A percentile compares a stretch with the other conserved stretches of the same genome.
Conservation (phyloP, 2,888 invertebrate genomes). For the Ichneumoninae sp. region DNA sequence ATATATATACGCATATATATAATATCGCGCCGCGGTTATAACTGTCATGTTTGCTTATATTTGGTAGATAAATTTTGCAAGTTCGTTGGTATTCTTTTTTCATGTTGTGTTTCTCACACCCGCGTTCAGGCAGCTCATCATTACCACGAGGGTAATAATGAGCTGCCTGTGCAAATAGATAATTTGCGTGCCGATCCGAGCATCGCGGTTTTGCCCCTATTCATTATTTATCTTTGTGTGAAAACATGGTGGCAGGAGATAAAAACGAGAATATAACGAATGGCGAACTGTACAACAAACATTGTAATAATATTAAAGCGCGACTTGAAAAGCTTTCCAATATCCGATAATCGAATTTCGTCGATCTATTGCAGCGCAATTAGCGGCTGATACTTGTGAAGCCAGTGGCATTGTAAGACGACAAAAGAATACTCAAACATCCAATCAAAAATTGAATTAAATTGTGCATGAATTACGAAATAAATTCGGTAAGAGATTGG, state of each 20-base stretch:
- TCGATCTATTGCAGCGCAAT: constrained; percentile 11
- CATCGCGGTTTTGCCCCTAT: not conserved
- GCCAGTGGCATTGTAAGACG: not conserved
- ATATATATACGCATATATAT: not conserved
- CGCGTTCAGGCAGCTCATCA: not conserved
- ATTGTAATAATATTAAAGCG: constrained; percentile 12
- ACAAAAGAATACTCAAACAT: constrained; percentile 13
- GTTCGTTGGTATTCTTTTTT: constrained; percentile 1
- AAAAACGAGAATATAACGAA: constrained; percentile 6
- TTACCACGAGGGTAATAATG: constrained; percentile 26
- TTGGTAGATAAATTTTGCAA: constrained; percentile 17
- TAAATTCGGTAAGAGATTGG: not conserved
- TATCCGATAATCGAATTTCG: constrained; percentile 14
- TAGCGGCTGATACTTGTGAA: not conserved
- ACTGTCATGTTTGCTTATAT: constrained; percentile 12
- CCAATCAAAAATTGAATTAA: not conserved
- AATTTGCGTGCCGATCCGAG: constrained; percentile 15
- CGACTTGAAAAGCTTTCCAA: constrained; percentile 1
- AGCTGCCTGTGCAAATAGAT: constrained; percentile 33
- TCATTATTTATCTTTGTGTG: constrained; percentile 27
- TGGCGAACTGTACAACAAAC: not conserved
- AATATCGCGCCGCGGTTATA: not conserved
- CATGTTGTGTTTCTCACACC: not conserved
- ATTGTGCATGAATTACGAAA: not conserved
- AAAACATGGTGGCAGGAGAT: not conserved